Base-by-base conservation (phyloP, 2,888 invertebrate genomes). In the Cryptophagus acutangulus region DNA sequence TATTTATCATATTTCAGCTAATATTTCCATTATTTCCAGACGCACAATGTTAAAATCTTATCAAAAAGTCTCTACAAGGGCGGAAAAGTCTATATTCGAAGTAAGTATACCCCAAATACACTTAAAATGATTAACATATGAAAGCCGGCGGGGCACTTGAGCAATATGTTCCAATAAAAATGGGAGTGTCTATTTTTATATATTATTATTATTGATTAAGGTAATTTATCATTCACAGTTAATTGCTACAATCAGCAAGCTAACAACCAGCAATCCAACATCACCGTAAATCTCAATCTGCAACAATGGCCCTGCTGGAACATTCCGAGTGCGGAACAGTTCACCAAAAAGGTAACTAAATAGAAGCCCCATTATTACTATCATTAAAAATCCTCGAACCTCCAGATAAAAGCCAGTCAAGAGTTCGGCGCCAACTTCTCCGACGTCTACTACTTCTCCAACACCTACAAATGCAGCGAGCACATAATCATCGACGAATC, bases 1-100 rank as follows among this genome's bases (percentile, higher is more conserved):
- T n/a, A n/a, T n/a, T n/a, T n/a, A n/a, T 15, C 14, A 31, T 15
- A 8, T 3, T 16, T 15, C 3, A 13, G 9, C 31, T 16, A 15
- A 15, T 15, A 15, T 31, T 10, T 15, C 9, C 16, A 31, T 31
- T 31, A 5, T 31, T 8, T 31, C 8, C 8, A 3, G 16, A 16
- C 8, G 3, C 5, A 16, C 8, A 8, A 31, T 28, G 39, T 25
- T 13, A 34, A n/a, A n/a, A 18, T 30, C 20, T 37, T 34, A 36
- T 35, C 33, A 60, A 81, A 71, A 76, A 87, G 71, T 76, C 69
- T 88, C 54, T 83, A 81, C 67, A 80, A 80, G 61, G 78, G 77
- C 46, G 81, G 87, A 1, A 77, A 81, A 65, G 75, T 88, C 41
- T 80, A 75, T 62, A 74, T 87, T 37, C 73, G 75, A 67, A 73